Conservation (phyloP, 2,888 invertebrate genomes). For the Mesorhabditis spiculigera region DNA sequence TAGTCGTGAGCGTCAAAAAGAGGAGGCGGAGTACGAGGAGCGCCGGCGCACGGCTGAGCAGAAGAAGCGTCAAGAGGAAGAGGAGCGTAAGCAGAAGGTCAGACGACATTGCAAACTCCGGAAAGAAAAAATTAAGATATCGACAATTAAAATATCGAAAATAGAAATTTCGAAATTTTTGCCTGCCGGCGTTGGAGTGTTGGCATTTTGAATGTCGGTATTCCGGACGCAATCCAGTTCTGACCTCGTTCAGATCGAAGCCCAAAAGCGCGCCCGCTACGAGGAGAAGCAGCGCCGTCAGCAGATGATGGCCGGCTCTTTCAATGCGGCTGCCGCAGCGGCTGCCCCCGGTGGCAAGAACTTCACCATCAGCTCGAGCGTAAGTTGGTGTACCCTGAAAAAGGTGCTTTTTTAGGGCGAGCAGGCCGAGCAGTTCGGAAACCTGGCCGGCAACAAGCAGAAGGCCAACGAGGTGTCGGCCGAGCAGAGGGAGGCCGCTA, state of each 20-base stretch:
- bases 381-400: constrained; percentile 4
- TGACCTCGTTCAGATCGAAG: constrained; percentile 23
- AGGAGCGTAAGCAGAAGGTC: constrained; percentile 49
- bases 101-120: not conserved
- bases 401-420: constrained; percentile 27
- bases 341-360: constrained; percentile 47
- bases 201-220: no score
- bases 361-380: constrained; percentile 45
- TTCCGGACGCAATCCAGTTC: no score
- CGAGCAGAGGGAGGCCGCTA: constrained; percentile 51
- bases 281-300: constrained; percentile 58
- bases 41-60: constrained; percentile 56
- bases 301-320: constrained; percentile 58
- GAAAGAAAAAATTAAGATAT: no score
- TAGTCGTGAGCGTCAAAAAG: constrained; percentile 44
- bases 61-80: constrained; percentile 54
- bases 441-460: constrained; percentile 28
- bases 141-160: no score
- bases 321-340: constrained; percentile 44
- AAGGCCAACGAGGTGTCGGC: constrained; percentile 23
- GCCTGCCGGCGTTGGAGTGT: no score
- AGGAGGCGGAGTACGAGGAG: constrained; percentile 72
- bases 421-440: constrained; percentile 42
- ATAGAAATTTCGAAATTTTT: no score
- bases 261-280: constrained; percentile 56